These are phyloP conservation scores for Enteromius fasciolatus DNA, from an alignment of 2,797 vertebrate genomes.

Conservation along the genomic window DNA sequence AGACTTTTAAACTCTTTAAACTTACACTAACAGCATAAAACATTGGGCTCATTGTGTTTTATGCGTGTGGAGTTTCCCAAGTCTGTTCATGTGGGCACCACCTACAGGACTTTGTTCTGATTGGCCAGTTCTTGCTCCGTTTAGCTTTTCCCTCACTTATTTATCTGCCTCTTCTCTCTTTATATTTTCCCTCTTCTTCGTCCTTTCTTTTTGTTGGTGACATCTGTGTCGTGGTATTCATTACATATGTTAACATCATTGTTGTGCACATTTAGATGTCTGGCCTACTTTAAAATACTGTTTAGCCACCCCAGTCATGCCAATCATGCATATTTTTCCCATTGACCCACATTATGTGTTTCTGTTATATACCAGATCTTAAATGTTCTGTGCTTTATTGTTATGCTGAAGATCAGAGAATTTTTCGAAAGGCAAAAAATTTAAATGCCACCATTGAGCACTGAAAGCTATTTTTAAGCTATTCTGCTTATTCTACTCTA, in stretches of 20 bases:
- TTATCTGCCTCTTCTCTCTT: background rate
- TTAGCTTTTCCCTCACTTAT: slow-evolving; percentile 3
- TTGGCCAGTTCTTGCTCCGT: slow-evolving; percentile 8
- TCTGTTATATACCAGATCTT: background rate
- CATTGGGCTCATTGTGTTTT: slow-evolving; percentile 45
- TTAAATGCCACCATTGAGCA: background rate
- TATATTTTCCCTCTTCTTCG: background rate
- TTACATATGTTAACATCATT: background rate
- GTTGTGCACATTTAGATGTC: background rate
- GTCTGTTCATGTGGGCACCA: slow-evolving; percentile 45
- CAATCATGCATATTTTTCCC: background rate
- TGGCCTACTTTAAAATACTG: background rate
- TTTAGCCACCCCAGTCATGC: background rate
- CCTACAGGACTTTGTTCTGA: slow-evolving; percentile 46
- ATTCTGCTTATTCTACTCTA: too few relatives aligned
- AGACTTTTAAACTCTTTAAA: background rate
- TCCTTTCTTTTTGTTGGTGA: background rate
- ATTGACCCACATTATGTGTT: background rate
- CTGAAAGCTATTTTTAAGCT: background rate
- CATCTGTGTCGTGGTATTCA: background rate
- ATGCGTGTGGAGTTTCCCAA: slow-evolving; percentile 35
- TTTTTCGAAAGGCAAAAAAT: background rate
- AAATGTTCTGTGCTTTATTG: background rate
- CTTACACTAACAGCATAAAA: slow-evolving; percentile 33
- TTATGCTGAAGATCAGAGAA: background rate